Conservation (phyloP, 1,140 invertebrate species). For the Trachymyrmex septentrionalis region DNA sequence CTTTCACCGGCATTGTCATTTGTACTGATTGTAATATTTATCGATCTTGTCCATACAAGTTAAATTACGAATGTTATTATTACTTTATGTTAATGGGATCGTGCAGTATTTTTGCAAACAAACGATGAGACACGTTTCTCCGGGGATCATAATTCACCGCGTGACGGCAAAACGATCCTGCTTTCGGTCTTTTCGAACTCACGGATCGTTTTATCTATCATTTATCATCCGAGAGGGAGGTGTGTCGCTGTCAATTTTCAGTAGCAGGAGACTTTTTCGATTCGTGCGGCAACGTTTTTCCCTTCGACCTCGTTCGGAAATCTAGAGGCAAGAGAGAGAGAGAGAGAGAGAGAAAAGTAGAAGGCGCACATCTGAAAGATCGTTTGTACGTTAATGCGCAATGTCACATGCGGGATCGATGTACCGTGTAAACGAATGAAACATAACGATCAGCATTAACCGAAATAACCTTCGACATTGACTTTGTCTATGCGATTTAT, state of each 20-base stretch:
- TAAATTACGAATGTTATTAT: conserved; percentile 2
- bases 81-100: conserved; percentile 43
- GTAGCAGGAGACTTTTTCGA: conserved; percentile 55
- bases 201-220: conserved; percentile 53
- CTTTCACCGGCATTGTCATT: too few relatives aligned
- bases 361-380: conserved; percentile 10
- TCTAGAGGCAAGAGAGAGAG: conserved; percentile 32
- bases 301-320: conserved; percentile 40
- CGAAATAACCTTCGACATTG: conserved; percentile 31
- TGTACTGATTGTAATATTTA: too few relatives aligned
- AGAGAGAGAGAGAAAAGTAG: conserved; percentile 23
- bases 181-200: conserved; percentile 54
- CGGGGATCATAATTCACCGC: conserved; percentile 54
- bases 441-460: conserved; percentile 23
- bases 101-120: conserved; percentile 49
- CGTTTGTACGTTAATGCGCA: conserved; percentile 47
- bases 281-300: conserved; percentile 51
- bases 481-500: conserved; percentile 25
- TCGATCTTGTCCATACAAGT: not conserved
- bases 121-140: conserved; percentile 37
- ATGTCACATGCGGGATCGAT: conserved; percentile 49
- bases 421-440: conserved; percentile 32
- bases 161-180: conserved; percentile 36
- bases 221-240: conserved; percentile 49
- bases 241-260: conserved; percentile 59